Base-by-base conservation (phyloP, 2,888 invertebrate genomes). In the Osmoderma eremita region DNA sequence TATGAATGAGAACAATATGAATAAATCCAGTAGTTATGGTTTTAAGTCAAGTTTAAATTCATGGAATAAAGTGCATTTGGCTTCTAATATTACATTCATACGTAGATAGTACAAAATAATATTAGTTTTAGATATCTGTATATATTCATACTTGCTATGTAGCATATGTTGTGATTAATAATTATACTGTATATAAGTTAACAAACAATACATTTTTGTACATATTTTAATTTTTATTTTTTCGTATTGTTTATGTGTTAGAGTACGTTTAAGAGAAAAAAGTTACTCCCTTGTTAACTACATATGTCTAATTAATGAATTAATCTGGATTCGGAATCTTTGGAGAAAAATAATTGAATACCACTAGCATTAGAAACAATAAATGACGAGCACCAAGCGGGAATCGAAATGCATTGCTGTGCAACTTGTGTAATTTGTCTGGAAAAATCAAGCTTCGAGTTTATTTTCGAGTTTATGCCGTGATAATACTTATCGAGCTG, bases 71-170 rank as follows among this genome's bases (percentile, higher is more conserved):
- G 65, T 65, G 41, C 58, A 58, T 58, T 53, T 65, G 39, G 22
- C 50, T 18, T 68, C 68, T 15, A 68, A 49, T 58, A 48, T 68
- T 53, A 68, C 65, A 10, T 68, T 68, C 38, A 10, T 68, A 41
- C 68, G 68, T 64, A 65, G 63, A 45, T 65, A 68, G 50, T 45
- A 20, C 12, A 42, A n/a, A 41, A 45, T 20, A 13, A 22, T 42
- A 13, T 15, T 45, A 61, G 15, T 15, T 30, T 42, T 61, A 45
- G 58, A 30, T 30, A 20, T 20, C 15, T 61, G 41, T 45, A 61
- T 17, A 61, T 56, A 61, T 45, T 30, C 45, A 30, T 30, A 30
- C 2, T 10, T 30, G 10, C 3, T 10, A 30, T 30, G 30, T 61
- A 45, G 45, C 15, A 24, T 61, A 45, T 48, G 15, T 18, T 10